Evolutionary conservation across 2,113 vertebrate species (phyloP).

Genomic region (Pterophyllum scalare): DNA sequence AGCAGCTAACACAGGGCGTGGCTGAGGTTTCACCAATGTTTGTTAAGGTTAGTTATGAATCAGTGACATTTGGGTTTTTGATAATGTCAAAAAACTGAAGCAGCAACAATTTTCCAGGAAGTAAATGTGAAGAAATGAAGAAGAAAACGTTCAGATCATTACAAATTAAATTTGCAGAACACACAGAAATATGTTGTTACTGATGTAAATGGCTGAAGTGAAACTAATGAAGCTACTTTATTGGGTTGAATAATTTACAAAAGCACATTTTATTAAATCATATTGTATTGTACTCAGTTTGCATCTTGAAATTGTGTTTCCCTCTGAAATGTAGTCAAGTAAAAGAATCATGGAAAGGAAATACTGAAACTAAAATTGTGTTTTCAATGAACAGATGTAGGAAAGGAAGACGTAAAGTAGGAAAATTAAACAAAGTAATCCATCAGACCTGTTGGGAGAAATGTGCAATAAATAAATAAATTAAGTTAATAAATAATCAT

Average conservation of each 20-base stretch:
- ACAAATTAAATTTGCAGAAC: neutral
- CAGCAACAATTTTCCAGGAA: neutral
- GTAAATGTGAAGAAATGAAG: neutral
- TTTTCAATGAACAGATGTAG: neutral
- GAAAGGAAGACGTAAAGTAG: neutral
- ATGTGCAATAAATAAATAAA: neutral
- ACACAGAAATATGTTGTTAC: neutral
- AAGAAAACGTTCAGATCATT: neutral
- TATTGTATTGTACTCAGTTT: neutral
- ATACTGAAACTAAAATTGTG: neutral
- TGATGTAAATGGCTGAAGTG: neutral
- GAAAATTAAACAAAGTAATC: neutral
- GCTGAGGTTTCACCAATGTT: neutral
- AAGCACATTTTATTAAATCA: neutral
- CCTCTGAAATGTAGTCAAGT: neutral
- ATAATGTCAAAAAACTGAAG: neutral
- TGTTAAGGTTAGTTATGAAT: neutral
- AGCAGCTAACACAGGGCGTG: constrained; percentile 4
- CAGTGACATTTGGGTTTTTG: neutral
- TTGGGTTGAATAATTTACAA: neutral
- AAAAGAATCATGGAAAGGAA: neutral
- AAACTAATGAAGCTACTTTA: neutral
- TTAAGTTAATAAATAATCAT: too few relatives aligned
- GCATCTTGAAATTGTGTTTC: neutral
- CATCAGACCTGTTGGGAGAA: neutral